Evolutionary conservation across 2,113 vertebrate species (phyloP).

Genomic region (Bubo bubo): DNA sequence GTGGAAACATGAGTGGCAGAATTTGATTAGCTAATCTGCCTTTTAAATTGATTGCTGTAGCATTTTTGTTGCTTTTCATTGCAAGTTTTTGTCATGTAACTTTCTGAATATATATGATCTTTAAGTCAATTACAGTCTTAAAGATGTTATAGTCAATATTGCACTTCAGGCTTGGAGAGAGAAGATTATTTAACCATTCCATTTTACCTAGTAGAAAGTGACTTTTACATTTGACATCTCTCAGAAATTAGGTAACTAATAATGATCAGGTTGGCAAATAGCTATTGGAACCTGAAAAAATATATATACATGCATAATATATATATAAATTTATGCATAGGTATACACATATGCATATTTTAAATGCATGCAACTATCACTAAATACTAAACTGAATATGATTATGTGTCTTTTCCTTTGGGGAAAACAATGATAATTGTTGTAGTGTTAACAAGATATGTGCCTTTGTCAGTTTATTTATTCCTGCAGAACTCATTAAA

Average conservation of each 20-base stretch:
- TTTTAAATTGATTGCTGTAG: background rate
- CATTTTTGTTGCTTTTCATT: background rate
- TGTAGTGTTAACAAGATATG: background rate
- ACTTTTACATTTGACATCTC: background rate
- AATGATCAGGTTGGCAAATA: background rate
- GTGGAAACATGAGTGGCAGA: background rate
- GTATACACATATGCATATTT: background rate
- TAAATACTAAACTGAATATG: background rate
- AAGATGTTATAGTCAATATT: background rate
- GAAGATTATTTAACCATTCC: background rate
- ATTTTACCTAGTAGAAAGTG: background rate
- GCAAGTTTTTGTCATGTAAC: background rate
- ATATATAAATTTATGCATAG: background rate
- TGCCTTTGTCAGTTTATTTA: background rate
- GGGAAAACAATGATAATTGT: background rate
- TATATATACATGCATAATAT: rapidly evolving
- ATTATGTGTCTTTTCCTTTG: background rate
- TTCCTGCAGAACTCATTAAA: background rate
- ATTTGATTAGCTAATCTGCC: background rate
- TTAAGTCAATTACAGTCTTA: background rate
- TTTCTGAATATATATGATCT: background rate
- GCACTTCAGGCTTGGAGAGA: background rate
- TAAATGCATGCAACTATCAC: background rate
- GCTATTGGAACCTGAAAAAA: background rate
- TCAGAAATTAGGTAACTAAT: background rate